Conservation (phyloP, 2,797 vertebrate genomes). For the Darevskia nairensis region DNA sequence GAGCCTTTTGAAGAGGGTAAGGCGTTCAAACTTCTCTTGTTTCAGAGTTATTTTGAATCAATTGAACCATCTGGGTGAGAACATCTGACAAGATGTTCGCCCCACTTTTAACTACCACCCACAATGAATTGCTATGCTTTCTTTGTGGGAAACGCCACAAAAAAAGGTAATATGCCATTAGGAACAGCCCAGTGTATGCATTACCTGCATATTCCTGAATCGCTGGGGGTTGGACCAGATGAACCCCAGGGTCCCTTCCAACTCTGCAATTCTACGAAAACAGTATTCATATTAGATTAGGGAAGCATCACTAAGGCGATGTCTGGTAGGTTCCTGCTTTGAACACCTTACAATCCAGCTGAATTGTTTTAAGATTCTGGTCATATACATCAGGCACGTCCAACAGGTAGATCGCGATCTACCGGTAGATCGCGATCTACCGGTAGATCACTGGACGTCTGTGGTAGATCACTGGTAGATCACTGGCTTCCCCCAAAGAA, state of each 20-base stretch:
- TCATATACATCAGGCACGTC: no score
- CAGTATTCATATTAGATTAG: not conserved
- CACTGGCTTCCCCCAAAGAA: no score
- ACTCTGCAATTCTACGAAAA: no score
- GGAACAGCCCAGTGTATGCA: not conserved
- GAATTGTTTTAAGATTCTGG: not conserved
- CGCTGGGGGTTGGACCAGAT: no score
- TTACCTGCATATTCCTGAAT: not conserved
- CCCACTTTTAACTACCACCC: not conserved
- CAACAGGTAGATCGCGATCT: not conserved
- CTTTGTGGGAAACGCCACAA: not conserved
- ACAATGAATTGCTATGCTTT: not conserved
- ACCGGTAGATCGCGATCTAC: no score
- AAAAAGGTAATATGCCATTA: not conserved
- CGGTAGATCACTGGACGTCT: no score
- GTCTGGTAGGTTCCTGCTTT: not conserved
- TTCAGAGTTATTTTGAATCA: not conserved
- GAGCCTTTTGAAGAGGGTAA: no score
- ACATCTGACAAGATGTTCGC: not conserved
- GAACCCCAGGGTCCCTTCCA: no score
- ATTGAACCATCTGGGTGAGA: not conserved
- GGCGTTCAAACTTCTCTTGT: not conserved
- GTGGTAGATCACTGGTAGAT: no score
- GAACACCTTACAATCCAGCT: not conserved
- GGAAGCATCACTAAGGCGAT: not conserved